A percentile compares a stretch with the other conserved stretches of the same genome.
Evolutionary conservation across 2,888 invertebrate genomes (phyloP).

Genomic region (Odontocolon sp.): DNA sequence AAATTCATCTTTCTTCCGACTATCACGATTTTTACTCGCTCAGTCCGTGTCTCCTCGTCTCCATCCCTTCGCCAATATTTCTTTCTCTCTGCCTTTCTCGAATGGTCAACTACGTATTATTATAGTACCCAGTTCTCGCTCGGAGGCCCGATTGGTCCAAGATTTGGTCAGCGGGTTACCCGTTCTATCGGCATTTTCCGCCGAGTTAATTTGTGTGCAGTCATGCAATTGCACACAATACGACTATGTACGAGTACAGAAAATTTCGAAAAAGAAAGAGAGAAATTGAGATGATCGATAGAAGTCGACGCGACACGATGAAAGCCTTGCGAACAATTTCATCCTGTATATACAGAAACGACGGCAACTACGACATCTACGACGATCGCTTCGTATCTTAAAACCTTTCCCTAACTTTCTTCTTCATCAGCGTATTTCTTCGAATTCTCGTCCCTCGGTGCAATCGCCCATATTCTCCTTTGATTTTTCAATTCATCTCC

Average conservation of each 20-base stretch:
- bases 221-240: no score
- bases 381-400: no score
- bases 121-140: constrained; percentile 4
- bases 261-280: background rate
- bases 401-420: no score
- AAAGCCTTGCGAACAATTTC: no score
- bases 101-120: background rate
- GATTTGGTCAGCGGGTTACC: constrained; percentile 1
- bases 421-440: no score
- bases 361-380: no score
- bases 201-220: constrained; percentile 8
- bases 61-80: constrained; percentile 1
- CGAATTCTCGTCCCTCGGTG: no score
- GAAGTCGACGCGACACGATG: no score
- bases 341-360: no score
- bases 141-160: constrained; percentile 33
- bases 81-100: constrained; percentile 4
- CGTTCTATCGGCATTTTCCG: background rate
- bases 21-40: background rate
- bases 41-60: background rate
- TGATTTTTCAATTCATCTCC: no score
- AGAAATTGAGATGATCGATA: background rate
- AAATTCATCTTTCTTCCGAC: background rate
- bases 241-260: background rate
- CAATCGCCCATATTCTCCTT: no score